These are phyloP conservation scores for Seriola rivoliana DNA, from an alignment of 2,113 vertebrate species.

Conservation along the genomic window DNA sequence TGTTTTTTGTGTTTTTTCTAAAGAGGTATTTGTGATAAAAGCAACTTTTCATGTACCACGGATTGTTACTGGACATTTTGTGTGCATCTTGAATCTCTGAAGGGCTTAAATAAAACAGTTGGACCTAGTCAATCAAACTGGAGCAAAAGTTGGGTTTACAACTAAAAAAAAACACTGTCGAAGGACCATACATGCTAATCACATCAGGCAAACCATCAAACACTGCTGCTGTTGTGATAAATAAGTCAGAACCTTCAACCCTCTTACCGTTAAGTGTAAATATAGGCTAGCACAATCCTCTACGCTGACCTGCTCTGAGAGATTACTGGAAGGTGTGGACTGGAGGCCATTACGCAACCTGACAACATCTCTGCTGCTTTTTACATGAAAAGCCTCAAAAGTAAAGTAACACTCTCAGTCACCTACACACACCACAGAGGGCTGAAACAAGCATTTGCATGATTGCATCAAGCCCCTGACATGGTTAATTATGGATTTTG, in stretches of 20 bases:
- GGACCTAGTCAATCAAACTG: not conserved
- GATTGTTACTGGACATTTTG: not conserved
- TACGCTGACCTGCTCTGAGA: slow-evolving; percentile 56
- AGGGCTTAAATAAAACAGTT: not conserved
- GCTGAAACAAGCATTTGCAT: not conserved
- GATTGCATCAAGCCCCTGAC: not conserved
- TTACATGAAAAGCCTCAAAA: not conserved
- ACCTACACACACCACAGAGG: not conserved
- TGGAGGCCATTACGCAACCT: slow-evolving; percentile 56
- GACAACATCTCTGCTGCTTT: slow-evolving; percentile 14
- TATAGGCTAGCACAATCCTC: slow-evolving; percentile 67
- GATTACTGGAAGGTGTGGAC: slow-evolving; percentile 70
- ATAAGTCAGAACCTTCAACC: slow-evolving; percentile 43
- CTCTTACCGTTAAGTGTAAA: slow-evolving; percentile 64
- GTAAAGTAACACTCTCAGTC: not conserved
- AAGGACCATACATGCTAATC: not conserved
- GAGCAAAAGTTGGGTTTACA: not conserved
- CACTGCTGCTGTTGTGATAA: slow-evolving; percentile 15
- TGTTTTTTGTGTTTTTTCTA: not conserved
- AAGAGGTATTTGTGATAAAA: not conserved
- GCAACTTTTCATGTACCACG: not conserved
- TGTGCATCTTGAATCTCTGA: not conserved
- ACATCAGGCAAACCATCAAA: not conserved
- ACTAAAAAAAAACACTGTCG: not conserved
- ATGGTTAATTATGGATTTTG: not conserved